Conservation (phyloP, 2,888 invertebrate species). For the Elmis aenea region DNA sequence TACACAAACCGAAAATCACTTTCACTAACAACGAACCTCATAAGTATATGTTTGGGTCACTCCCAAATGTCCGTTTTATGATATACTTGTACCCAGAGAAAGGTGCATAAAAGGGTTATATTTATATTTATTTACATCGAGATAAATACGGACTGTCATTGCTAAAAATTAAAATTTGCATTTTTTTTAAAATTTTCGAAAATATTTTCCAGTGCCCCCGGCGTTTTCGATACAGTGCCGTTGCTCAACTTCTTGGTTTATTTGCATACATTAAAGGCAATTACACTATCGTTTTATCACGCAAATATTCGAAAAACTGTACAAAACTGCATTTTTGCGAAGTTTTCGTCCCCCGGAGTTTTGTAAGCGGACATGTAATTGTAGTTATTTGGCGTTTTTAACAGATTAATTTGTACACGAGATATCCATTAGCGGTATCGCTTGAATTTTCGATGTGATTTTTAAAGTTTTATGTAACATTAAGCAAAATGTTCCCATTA, state of each 20-base stretch:
- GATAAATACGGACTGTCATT: too few species aligned
- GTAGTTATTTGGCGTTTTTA: too few species aligned
- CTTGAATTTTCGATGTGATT: too few species aligned
- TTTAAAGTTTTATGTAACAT: too few species aligned
- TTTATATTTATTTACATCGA: conserved; percentile 1
- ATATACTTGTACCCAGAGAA: conserved; percentile 14
- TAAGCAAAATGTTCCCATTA: too few species aligned
- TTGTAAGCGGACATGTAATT: too few species aligned
- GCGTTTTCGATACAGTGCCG: conserved; percentile 1
- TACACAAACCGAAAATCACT: conserved; percentile 29
- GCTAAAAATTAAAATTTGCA: conserved; percentile 1
- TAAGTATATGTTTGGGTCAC: conserved; percentile 14
- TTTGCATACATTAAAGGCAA: conserved; percentile 14
- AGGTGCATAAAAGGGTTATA: conserved; percentile 15
- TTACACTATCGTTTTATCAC: too few species aligned
- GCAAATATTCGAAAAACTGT: too few species aligned
- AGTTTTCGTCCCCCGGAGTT: too few species aligned
- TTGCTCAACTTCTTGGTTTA: conserved; percentile 11
- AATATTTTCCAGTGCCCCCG: not conserved
- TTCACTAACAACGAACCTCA: conserved; percentile 10
- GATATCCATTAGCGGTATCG: too few species aligned
- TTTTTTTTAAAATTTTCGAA: conserved; percentile 1
- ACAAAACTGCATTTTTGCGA: too few species aligned
- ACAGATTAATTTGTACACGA: too few species aligned
- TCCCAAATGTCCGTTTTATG: conserved; percentile 2